Percentiles rank a stretch among this genome's conserved stretches.
These are phyloP conservation scores for Hipposideros larvatus DNA, from an alignment of 2,797 vertebrate genomes.

Conservation along the genomic window DNA sequence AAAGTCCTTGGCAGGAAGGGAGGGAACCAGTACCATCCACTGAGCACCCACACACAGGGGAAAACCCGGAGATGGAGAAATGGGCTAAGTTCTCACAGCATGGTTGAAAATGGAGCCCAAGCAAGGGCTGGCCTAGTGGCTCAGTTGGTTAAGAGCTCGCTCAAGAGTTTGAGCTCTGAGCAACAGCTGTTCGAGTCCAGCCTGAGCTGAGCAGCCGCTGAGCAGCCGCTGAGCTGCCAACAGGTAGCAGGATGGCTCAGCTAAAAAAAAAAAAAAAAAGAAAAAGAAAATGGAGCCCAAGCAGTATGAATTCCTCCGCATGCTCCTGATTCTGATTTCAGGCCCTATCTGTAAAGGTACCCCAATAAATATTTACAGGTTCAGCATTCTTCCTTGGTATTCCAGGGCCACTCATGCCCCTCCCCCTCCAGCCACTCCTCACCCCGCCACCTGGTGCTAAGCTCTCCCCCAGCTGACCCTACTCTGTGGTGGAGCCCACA, in stretches of 20 bases:
- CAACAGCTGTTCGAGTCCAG: too few species aligned
- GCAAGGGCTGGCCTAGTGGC: too few species aligned
- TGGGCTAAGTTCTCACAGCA: neutral
- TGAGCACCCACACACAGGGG: neutral
- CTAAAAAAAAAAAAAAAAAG: too few species aligned
- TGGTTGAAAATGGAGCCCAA: rapidly evolving
- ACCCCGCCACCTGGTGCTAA: neutral
- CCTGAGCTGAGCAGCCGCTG: too few species aligned
- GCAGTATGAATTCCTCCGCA: neutral
- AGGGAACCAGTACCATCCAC: rapidly evolving
- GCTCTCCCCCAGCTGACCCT: neutral
- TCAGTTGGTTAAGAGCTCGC: too few species aligned
- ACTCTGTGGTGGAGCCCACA: neutral
- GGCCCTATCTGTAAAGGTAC: neutral
- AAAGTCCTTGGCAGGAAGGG: neutral
- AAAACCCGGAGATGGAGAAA: neutral
- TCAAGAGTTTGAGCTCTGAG: too few species aligned
- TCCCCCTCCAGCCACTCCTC: neutral
- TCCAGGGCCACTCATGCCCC: rapidly evolving
- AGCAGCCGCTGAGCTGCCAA: too few species aligned
- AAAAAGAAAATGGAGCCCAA: rapidly evolving
- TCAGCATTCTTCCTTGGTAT: neutral
- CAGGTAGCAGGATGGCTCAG: too few species aligned
- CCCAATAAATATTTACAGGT: neutral
- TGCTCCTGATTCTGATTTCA: neutral